These are phyloP conservation scores for Bhutanitis thaidina DNA, from an alignment of 2,888 invertebrate genomes.

Conservation along the genomic window DNA sequence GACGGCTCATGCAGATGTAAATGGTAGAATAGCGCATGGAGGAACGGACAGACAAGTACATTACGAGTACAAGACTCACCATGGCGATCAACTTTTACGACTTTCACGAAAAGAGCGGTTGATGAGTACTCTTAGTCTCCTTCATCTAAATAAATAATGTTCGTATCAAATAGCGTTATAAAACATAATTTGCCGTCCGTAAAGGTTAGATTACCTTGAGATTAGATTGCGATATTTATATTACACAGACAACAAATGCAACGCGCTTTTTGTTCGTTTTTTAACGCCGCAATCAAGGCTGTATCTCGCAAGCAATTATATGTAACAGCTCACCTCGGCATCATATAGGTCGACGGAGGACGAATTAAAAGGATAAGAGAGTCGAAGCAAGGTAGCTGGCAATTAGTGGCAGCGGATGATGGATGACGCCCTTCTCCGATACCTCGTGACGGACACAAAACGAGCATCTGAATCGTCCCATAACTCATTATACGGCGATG, in stretches of 20 bases:
- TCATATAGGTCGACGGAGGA: constrained; percentile 59
- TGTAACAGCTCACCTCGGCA: constrained; percentile 47
- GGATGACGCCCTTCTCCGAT: constrained; percentile 66
- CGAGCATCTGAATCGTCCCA: constrained; percentile 53
- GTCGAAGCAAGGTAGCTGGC: constrained; percentile 73
- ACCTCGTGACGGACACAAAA: constrained; percentile 66
- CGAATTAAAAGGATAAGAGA: constrained; percentile 74
- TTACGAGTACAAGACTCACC: no score
- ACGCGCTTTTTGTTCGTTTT: constrained; percentile 46
- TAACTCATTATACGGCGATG: constrained; percentile 75
- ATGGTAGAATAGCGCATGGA: no score
- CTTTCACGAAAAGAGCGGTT: no score
- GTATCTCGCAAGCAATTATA: constrained; percentile 64
- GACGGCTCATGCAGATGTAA: no score
- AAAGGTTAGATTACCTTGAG: constrained; percentile 19
- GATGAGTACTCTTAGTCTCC: background rate
- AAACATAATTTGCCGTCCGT: constrained; percentile 12
- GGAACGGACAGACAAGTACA: no score
- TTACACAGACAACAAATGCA: constrained; percentile 42
- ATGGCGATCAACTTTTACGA: no score
- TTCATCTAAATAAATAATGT: background rate
- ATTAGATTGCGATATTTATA: constrained; percentile 27
- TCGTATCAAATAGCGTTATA: background rate
- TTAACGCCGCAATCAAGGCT: constrained; percentile 56
- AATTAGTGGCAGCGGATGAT: constrained; percentile 74